phyloP scores from a whole-genome alignment of 2,113 vertebrate genomes.

The Camelus dromedarius region DNA sequence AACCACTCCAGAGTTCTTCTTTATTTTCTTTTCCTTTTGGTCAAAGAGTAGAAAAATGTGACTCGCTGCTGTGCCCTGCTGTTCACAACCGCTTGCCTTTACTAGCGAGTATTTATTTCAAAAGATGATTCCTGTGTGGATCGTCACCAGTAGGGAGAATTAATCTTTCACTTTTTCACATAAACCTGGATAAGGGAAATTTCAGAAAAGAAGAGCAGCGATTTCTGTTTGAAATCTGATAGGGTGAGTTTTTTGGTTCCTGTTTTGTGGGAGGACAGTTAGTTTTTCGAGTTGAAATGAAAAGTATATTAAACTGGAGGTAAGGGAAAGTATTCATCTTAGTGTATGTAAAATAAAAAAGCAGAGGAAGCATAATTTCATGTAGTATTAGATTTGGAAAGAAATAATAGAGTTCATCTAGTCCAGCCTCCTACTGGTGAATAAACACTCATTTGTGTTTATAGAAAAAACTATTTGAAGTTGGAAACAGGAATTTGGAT shows the following conservation, averaged over 20 bases:
- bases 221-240: conserved; percentile 61
- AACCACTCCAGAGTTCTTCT: conserved; percentile 28
- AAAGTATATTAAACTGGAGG: conserved; percentile 32
- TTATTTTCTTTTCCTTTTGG: conserved; percentile 73
- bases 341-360: conserved; percentile 53
- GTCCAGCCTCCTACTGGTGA: conserved; percentile 79
- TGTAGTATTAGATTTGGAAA: conserved; percentile 73
- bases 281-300: conserved; percentile 32
- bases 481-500: conserved; percentile 81
- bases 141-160: neutral
- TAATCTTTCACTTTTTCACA: conserved; percentile 23
- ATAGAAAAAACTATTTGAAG: conserved; percentile 81
- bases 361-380: conserved; percentile 67
- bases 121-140: neutral
- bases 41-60: conserved; percentile 68
- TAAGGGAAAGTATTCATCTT: conserved; percentile 25
- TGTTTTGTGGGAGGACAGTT: conserved; percentile 46
- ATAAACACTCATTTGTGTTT: conserved; percentile 83
- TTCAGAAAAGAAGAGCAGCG: conserved; percentile 34
- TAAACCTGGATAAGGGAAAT: conserved; percentile 25
- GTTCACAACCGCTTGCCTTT: conserved; percentile 40
- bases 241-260: conserved; percentile 29
- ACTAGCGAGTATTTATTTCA: conserved; percentile 39
- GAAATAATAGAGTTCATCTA: conserved; percentile 72
- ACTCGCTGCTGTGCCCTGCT: conserved; percentile 29